Evolutionary conservation across 2,888 invertebrate genomes (phyloP).

Genomic region (Slavum lentiscoides): DNA sequence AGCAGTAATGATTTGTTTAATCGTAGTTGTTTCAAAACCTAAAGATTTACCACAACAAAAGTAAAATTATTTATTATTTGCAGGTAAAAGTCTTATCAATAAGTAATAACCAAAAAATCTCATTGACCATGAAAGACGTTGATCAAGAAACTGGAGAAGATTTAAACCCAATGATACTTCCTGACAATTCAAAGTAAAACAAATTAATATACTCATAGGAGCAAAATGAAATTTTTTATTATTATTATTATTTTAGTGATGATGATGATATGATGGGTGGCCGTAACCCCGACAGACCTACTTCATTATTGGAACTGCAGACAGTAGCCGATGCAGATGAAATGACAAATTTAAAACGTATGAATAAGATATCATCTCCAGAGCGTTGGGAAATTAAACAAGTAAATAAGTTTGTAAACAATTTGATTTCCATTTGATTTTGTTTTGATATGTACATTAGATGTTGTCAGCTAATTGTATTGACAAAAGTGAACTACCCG

Average conservation of each 20-base stretch:
- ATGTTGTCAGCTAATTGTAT: conserved; percentile 92
- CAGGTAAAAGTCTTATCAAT: conserved; percentile 85
- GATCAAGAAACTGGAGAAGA: conserved; percentile 94
- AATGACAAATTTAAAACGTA: conserved; percentile 75
- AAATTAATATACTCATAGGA: conserved; percentile 45
- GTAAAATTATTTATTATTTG: conserved; percentile 52
- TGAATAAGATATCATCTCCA: conserved; percentile 91
- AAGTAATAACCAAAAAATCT: conserved; percentile 86
- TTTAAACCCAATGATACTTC: conserved; percentile 81
- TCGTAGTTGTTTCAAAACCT: neutral
- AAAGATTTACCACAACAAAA: neutral
- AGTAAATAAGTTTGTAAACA: conserved; percentile 59
- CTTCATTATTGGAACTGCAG: conserved; percentile 63
- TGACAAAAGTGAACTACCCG: conserved; percentile 91
- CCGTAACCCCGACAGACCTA: conserved; percentile 91
- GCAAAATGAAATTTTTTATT: neutral
- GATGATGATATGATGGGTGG: conserved; percentile 66
- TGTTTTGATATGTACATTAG: conserved; percentile 58
- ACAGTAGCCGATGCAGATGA: conserved; percentile 75
- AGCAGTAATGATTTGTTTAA: neutral
- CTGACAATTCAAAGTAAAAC: conserved; percentile 65
- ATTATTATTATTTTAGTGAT: conserved; percentile 57
- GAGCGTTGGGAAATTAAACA: conserved; percentile 98
- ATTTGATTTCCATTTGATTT: no score
- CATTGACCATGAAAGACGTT: conserved; percentile 96